A percentile compares a stretch with the other conserved stretches of the same genome.
Conservation (phyloP, 2,113 vertebrate genomes). For the Agapornis roseicollis region DNA sequence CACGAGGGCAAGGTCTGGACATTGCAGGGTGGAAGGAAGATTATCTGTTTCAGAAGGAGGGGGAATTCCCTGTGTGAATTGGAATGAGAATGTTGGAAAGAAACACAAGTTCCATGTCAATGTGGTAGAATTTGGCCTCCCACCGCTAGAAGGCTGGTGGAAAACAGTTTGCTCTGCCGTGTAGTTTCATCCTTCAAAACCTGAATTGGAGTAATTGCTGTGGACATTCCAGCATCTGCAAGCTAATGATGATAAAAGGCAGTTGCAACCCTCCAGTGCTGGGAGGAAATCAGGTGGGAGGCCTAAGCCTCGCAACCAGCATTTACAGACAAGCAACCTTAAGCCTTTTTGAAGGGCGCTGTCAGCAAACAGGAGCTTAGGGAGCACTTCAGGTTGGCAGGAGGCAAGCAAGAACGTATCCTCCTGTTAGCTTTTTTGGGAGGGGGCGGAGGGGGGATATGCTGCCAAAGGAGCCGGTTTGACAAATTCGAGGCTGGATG, state of each 20-base stretch:
- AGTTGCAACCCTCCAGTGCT: background rate
- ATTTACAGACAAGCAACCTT: background rate
- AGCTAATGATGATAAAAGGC: background rate
- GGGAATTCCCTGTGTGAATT: background rate
- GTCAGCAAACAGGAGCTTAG: background rate
- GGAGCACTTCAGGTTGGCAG: background rate
- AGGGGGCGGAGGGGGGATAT: fast-evolving
- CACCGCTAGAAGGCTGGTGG: background rate
- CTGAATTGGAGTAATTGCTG: background rate
- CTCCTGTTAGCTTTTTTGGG: background rate
- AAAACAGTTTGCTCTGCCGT: background rate
- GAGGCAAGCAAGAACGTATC: background rate
- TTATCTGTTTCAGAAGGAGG: background rate
- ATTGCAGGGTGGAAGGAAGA: background rate
- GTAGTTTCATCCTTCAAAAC: slow-evolving; percentile 31
- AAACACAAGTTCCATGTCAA: background rate
- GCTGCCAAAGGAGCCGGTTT: slow-evolving; percentile 12
- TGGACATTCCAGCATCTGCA: background rate
- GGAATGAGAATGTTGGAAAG: background rate
- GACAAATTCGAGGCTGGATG: background rate
- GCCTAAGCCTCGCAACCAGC: background rate
- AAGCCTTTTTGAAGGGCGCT: background rate
- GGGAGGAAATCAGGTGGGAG: background rate
- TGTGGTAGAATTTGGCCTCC: slow-evolving; percentile 8
- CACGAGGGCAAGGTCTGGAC: background rate